Percentiles rank a stretch among this genome's conserved stretches.
These are phyloP conservation scores for Onthophagus sagittarius DNA, from an alignment of 2,888 invertebrate genomes.

Conservation along the genomic window DNA sequence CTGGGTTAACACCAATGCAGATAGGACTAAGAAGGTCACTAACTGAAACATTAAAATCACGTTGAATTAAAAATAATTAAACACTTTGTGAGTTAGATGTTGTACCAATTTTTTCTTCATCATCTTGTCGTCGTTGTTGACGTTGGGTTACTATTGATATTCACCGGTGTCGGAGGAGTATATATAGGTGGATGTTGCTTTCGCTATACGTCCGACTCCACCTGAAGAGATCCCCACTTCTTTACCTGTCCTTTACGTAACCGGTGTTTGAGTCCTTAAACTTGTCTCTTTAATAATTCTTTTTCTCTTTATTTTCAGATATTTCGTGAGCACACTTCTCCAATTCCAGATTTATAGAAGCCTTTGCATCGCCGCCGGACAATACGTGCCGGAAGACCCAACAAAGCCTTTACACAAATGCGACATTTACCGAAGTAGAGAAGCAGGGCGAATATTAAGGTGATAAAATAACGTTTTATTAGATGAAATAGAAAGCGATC, in stretches of 20 bases:
- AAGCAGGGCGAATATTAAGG: conserved; percentile 82
- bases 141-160: conserved; percentile 52
- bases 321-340: conserved; percentile 86
- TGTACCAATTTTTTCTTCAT: conserved; percentile 54
- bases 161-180: conserved; percentile 50
- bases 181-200: conserved; percentile 57
- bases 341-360: conserved; percentile 91
- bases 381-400: conserved; percentile 71
- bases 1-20: conserved; percentile 64
- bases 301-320: conserved; percentile 58
- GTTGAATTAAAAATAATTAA: conserved; percentile 27
- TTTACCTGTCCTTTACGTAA: conserved; percentile 45
- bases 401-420: conserved; percentile 80
- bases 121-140: conserved; percentile 28
- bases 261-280: conserved; percentile 20
- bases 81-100: neutral
- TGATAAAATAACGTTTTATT: conserved; percentile 46
- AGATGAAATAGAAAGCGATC: neutral
- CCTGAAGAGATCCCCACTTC: conserved; percentile 35
- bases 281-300: conserved; percentile 14
- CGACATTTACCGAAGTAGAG: conserved; percentile 83
- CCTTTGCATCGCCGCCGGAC: conserved; percentile 77
- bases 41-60: conserved; percentile 32
- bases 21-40: conserved; percentile 70
- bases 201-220: conserved; percentile 47